A percentile compares a stretch with the other conserved stretches of the same genome.
Evolutionary conservation across 2,888 invertebrate species (phyloP).

Genomic region (Argyresthia albistria): DNA sequence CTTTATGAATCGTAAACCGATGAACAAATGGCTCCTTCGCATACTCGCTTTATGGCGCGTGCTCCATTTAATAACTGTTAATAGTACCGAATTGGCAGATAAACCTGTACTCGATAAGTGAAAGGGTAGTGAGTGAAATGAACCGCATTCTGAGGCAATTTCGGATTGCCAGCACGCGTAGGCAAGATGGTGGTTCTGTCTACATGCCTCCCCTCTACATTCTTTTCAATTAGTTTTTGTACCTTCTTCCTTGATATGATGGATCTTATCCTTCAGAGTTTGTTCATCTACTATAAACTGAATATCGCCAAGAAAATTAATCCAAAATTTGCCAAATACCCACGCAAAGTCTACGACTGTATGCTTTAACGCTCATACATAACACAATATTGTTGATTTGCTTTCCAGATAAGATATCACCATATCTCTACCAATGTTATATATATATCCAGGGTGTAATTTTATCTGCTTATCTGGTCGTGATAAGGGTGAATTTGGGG

Average conservation of each 20-base stretch:
- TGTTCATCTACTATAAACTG: too few relatives aligned
- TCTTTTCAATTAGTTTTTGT: too few relatives aligned
- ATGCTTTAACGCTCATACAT: slow-evolving; percentile 11
- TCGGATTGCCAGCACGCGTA: too few relatives aligned
- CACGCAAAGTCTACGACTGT: slow-evolving; percentile 12
- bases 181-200: too few relatives aligned
- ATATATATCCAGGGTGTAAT: not conserved
- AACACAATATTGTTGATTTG: slow-evolving; percentile 26
- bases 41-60: slow-evolving; percentile 30
- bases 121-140: not conserved
- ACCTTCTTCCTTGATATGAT: too few relatives aligned
- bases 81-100: slow-evolving; percentile 32
- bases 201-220: too few relatives aligned
- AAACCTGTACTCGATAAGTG: slow-evolving; percentile 23
- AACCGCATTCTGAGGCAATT: not conserved
- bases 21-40: slow-evolving; percentile 33
- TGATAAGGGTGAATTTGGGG: not conserved
- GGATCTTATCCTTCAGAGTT: too few relatives aligned
- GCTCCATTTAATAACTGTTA: slow-evolving; percentile 38
- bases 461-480: not conserved
- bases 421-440: slow-evolving; percentile 5
- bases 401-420: slow-evolving; percentile 55
- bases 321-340: not conserved
- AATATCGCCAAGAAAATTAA: slow-evolving; percentile 1
- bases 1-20: slow-evolving; percentile 44